Conservation (phyloP, 2,113 vertebrate species). For the Actinemys pallida region DNA sequence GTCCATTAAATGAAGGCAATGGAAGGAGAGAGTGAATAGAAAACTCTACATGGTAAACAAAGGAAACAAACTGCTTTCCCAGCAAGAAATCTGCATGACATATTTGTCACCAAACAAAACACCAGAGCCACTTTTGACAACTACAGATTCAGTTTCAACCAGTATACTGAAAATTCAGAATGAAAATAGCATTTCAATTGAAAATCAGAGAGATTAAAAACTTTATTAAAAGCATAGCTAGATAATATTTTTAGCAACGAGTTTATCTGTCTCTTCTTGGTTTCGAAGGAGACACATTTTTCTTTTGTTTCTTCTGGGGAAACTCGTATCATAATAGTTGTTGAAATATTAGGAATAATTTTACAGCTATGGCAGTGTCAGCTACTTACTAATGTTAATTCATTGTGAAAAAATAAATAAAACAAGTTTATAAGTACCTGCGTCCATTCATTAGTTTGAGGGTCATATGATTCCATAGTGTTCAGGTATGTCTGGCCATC, state of each 20-base stretch:
- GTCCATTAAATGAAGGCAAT: not conserved
- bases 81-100: not conserved
- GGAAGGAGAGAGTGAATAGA: not conserved
- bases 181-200: not conserved
- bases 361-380: not conserved
- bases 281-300: not conserved
- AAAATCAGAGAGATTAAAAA: not conserved
- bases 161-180: not conserved
- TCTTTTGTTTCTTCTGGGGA: not conserved
- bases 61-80: not conserved
- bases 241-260: not conserved
- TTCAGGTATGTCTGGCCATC: conserved; percentile 85
- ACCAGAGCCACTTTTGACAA: not conserved
- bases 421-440: conserved; percentile 71
- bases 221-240: not conserved
- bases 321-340: not conserved
- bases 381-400: not conserved
- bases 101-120: not conserved
- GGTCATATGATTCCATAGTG: conserved; percentile 85
- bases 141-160: not conserved
- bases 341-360: not conserved
- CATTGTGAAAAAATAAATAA: rapidly evolving
- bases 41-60: not conserved
- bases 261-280: not conserved
- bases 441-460: conserved; percentile 85